Base-by-base conservation (phyloP, 2,797 vertebrate genomes). In the Hozukius guyotensis region DNA sequence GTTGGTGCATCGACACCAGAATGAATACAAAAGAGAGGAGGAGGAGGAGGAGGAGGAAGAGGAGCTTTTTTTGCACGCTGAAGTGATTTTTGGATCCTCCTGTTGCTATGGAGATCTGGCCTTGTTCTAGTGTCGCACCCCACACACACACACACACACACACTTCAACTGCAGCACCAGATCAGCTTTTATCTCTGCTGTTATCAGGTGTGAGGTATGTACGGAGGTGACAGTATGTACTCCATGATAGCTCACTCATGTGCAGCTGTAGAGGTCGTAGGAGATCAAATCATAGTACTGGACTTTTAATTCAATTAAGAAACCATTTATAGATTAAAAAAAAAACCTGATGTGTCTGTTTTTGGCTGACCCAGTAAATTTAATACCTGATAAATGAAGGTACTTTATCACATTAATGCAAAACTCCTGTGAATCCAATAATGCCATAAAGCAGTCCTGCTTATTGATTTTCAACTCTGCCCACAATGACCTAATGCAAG, bases 141-240 rank as follows among this genome's bases (percentile, higher is more conserved):
- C 7, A 22, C 25, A 14, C 31, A 20, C 66, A 53, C 60, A 55
- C 42, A 61, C 65, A 59, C 25, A 36, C 31, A 74, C 24, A 68
- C 24, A 22, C 32, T 56, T 64, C 20, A 73, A 12, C 52, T 56
- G 10, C 34, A 62, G 60, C 65, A 64, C 13, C 29, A 75, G 59
- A 57, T 46, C 79, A 66, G 46, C 55, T 72, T 76, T 70, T 93
- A 86, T 86, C 84, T 72, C 1, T 22, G 5, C 63, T 55, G 70
- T 80, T 91, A 71, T 91, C 86, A 89, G 88, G 86, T 88, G 84
- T 85, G 78, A 65, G 79, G 34, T 42, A 81, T 85, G 70, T 42
- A 3, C 1, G 1, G 61, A 81, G 86, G 81, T 89, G 90, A 68
- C 72, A 29, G 78, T 52, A 55, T 81, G 85, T 25, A 2, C 77